A percentile compares a stretch with the other conserved stretches of the same genome.
Conservation (phyloP, 1,140 invertebrate species). For the Streblospio benedicti region DNA sequence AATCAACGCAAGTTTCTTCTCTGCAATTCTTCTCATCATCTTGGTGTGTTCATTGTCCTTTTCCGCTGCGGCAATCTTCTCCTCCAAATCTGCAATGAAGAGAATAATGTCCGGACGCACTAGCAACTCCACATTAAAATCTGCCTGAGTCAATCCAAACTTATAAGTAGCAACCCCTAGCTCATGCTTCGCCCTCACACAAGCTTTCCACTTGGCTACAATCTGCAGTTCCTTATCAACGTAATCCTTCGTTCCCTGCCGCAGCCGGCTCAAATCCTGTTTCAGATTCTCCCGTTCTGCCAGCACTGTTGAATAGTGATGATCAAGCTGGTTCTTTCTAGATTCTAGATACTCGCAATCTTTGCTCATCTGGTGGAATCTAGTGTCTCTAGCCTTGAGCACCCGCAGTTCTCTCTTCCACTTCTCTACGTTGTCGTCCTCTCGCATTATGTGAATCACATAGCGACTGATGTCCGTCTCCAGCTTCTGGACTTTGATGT, state of each 20-base stretch:
- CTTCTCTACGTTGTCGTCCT: constrained; percentile 14
- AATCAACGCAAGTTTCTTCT: constrained; percentile 8
- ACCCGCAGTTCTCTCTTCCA: constrained; percentile 7
- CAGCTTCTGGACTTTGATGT: not conserved
- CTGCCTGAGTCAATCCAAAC: constrained; percentile 12
- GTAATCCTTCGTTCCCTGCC: constrained; percentile 1
- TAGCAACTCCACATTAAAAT: constrained; percentile 25
- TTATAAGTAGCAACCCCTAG: not conserved
- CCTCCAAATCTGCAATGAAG: constrained; percentile 16
- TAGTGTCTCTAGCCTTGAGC: constrained; percentile 16
- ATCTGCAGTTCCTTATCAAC: constrained; percentile 6
- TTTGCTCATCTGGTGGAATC: constrained; percentile 7
- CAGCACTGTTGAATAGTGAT: constrained; percentile 7
- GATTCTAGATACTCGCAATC: constrained; percentile 12
- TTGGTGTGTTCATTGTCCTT: not conserved
- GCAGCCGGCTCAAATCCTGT: not conserved
- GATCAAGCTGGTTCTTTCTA: constrained; percentile 5
- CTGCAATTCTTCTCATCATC: not conserved
- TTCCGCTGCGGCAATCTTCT: constrained; percentile 2
- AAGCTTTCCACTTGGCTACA: constrained; percentile 15
- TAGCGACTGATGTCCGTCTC: constrained; percentile 13
- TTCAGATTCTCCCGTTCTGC: constrained; percentile 8
- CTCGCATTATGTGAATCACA: constrained; percentile 8
- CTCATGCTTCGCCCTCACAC: not conserved
- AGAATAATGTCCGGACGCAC: constrained; percentile 27